Base-by-base conservation (phyloP, 2,888 invertebrate genomes). In the Athalia circularis region DNA sequence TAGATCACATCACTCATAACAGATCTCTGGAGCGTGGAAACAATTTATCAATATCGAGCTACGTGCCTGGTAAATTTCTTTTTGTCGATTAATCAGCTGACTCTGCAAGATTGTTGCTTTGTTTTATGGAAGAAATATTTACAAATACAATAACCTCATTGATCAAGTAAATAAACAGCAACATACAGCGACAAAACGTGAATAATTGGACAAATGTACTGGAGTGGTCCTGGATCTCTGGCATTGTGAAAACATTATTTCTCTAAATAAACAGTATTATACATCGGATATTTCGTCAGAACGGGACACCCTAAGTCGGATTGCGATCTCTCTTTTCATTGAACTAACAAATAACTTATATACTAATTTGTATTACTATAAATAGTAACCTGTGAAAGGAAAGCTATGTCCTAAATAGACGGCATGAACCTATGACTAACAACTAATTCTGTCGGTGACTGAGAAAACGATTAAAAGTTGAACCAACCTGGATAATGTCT, bases 351-450 rank as follows among this genome's bases (percentile, higher is more conserved):
- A 84, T 84, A 84, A 81, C 85, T 87, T 86, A 87, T 82, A 81
- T 79, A 80, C 81, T 86, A 86, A 79, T 81, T 82, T 83, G 80
- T 80, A 80, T 84, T 85, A 84, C 83, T 84, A 84, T 85, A 85
- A 85, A 80, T 83, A 84, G 75, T 85, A 85, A 81, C 85, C 87
- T 87, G 86, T 79, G 81, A 87, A 83, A 83, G 83, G 85, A 83
- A 85, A 84, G 84, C 87, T 87, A 85, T 81, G 79, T 83, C 81
- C 83, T 85, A 85, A 79, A 83, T 84, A 83, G 84, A 84, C 82
- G 78, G 83, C 80, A 80, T 82, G 84, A 88, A 86, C 87, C 88
- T 88, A 88, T 83, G 75, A 83, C 88, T 87, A 87, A 84, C 85
- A 84, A 84, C 85, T 86, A 86, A 85, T 82, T 80, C 77, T 84